Base-by-base conservation (phyloP, 2,113 vertebrate species). In the Cololabis saira region DNA sequence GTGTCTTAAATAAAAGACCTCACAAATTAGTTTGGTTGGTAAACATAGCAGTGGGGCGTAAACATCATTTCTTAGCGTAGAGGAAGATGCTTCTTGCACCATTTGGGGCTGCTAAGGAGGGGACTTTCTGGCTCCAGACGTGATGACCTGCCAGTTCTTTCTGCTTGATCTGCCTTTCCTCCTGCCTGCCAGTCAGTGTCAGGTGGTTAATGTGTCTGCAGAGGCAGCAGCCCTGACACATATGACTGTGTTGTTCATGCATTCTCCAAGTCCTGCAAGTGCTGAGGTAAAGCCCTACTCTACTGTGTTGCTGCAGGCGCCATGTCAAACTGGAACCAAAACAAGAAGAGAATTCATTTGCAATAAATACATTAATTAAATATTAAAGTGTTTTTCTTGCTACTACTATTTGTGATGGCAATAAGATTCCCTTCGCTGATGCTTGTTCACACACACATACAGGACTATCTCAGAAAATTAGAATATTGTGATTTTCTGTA, bases 161-260 rank as follows among this genome's bases (percentile, higher is more conserved):
- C 80, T 83, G 83, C 64, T 44, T 68, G 79, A 86, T 82, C 83
- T 78, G 83, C 76, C 81, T 66, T 41, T n/a, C 30, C 37, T 37
- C 59, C 37, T 48, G 67, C 69, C 75, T 67, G 77, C 82, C 77
- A 41, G 58, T 84, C 82, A 74, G 11, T 66, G 79, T 86, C 83
- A 73, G 75, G 51, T 56, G 24, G 22, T 45, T 87, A 40, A 80
- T 77, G 76, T 58, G 3, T 67, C 59, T 80, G 63, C 67, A 78
- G 69, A 62, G 57, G 69, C 33, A 79, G 70, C 75, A 55, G 51
- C 63, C 47, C 75, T 60, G 66, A 41, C 44, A 73, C 57, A 61
- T 45, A 11, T 67, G 15, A 65, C 74, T 42, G 68, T 22, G 68
- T 59, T 71, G 80, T 74, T 82, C 42, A 67, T 60, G 70, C 59